These are phyloP conservation scores for Puma concolor DNA, from an alignment of 2,113 vertebrate species.

Conservation along the genomic window DNA sequence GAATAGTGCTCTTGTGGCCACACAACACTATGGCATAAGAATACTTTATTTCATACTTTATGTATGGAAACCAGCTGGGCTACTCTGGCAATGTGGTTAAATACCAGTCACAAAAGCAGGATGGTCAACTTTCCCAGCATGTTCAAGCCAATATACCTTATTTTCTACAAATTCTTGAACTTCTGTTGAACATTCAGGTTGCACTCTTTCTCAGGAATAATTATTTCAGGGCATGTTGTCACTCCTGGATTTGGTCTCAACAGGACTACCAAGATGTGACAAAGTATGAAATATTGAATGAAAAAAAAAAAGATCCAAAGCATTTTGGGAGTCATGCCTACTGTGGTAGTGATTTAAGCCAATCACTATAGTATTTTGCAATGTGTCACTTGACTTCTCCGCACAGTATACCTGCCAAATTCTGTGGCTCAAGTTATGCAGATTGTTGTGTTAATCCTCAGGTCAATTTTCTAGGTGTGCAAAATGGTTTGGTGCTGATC, in stretches of 20 bases:
- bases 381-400: neutral
- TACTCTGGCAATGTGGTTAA: neutral
- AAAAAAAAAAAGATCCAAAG: neutral
- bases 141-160: neutral
- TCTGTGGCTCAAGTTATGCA: too few relatives aligned
- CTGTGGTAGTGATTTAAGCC: neutral
- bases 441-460: too few relatives aligned
- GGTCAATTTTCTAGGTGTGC: too few relatives aligned
- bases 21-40: neutral
- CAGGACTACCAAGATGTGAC: neutral
- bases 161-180: conserved; percentile 22
- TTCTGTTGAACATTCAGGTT: neutral
- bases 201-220: neutral
- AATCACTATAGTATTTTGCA: neutral
- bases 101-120: neutral
- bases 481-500: too few relatives aligned
- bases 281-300: neutral
- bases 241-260: neutral
- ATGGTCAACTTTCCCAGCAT: neutral
- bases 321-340: neutral
- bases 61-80: neutral
- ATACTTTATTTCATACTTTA: neutral
- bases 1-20: too few relatives aligned
- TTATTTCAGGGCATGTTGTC: neutral
- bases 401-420: too few relatives aligned